phyloP scores from a whole-genome alignment of 2,113 vertebrate genomes.

The mouse (Mus musculus) region GRCm39 chr3:135840001-135840500 shows the following conservation, averaged over 20 bases:
- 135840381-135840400: not conserved
- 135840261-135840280: not conserved
- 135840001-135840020: not conserved
- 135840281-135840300: not conserved
- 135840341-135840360: not conserved
- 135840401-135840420: not conserved
- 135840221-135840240: too few species aligned
- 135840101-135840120: not conserved
- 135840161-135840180: conserved; percentile 2
- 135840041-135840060: not conserved
- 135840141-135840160: not conserved
- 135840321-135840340: not conserved
- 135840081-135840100: not conserved
- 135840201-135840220: not conserved
- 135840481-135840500: not conserved
- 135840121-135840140: not conserved
- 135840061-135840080: not conserved
- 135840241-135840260: not conserved
- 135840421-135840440: not conserved
- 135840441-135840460: not conserved
- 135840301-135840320: not conserved
- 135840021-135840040: not conserved
- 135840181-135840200: not conserved
- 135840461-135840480: not conserved
- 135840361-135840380: not conserved